phyloP scores from a whole-genome alignment of 2,888 invertebrate species.

The Clostera curtula region DNA sequence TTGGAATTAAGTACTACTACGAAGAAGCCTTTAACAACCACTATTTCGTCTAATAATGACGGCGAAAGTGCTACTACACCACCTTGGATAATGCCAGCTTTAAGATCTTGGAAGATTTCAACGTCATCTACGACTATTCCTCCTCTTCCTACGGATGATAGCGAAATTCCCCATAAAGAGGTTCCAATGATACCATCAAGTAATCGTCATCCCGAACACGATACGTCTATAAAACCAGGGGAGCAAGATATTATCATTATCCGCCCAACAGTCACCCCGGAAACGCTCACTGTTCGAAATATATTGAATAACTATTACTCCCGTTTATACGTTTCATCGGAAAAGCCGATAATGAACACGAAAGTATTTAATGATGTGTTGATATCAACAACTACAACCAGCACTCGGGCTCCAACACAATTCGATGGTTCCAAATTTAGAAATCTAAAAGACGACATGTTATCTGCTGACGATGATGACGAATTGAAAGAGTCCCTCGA shows the following conservation, averaged over 20 bases:
- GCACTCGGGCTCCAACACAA: constrained; percentile 35
- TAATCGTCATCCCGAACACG: constrained; percentile 42
- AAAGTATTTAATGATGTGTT: constrained; percentile 53
- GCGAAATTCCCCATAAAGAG: constrained; percentile 39
- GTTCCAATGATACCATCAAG: too few species aligned
- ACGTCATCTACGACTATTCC: constrained; percentile 43
- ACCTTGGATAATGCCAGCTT: constrained; percentile 71
- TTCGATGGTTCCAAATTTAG: constrained; percentile 43
- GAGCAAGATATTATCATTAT: constrained; percentile 59
- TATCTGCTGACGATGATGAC: constrained; percentile 65
- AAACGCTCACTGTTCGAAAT: constrained; percentile 45
- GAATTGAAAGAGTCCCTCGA: constrained; percentile 64
- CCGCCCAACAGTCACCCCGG: constrained; percentile 50
- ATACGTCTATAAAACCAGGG: constrained; percentile 55
- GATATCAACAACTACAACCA: constrained; percentile 48
- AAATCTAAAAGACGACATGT: constrained; percentile 57
- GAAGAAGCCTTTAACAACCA: constrained; percentile 31
- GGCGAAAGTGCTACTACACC: constrained; percentile 49
- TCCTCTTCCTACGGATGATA: constrained; percentile 46
- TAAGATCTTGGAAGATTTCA: constrained; percentile 58
- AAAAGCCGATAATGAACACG: constrained; percentile 39
- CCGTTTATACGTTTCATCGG: constrained; percentile 36
- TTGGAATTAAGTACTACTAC: constrained; percentile 35
- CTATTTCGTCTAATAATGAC: constrained; percentile 28
- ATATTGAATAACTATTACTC: constrained; percentile 52